A percentile compares a stretch with the other conserved stretches of the same genome.
phyloP scores from a whole-genome alignment of 2,888 invertebrate species.

The Leptura quadrifasciata region DNA sequence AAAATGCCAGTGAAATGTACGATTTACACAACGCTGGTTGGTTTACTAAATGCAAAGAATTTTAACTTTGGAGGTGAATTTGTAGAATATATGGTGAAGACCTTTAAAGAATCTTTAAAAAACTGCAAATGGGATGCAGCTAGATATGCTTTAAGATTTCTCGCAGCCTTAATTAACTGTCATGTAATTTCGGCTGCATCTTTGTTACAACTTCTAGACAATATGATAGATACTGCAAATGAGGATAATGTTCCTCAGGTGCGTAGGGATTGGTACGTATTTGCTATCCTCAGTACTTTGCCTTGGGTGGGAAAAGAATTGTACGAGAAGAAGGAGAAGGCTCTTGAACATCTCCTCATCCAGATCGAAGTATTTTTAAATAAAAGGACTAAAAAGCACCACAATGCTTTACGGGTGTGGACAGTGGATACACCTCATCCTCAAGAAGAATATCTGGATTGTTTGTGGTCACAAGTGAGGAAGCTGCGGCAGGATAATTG shows the following conservation, averaged over 20 bases:
- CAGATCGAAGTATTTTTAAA: conserved; percentile 95
- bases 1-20: conserved; percentile 98
- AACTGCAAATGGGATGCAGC: conserved; percentile 94
- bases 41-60: conserved; percentile 97
- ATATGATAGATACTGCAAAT: conserved; percentile 94
- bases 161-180: conserved; percentile 97
- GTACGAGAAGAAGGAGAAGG: conserved; percentile 96
- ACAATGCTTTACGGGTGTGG: conserved; percentile 95
- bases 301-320: conserved; percentile 98
- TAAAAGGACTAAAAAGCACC: conserved; percentile 94
- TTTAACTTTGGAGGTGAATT: conserved; percentile 99
- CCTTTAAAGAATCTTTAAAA: conserved; percentile 94
- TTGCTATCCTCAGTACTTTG: conserved; percentile 92
- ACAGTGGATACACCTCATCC: conserved; percentile 95
- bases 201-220: conserved; percentile 91
- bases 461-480: conserved; percentile 95
- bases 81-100: conserved; percentile 95
- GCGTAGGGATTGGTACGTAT: conserved; percentile 88
- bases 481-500: conserved; percentile 95
- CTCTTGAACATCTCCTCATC: conserved; percentile 91
- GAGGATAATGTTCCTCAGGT: conserved; percentile 96
- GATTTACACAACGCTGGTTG: conserved; percentile 97
- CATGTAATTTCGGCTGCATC: conserved; percentile 96
- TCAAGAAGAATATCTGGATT: conserved; percentile 97
- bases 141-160: conserved; percentile 90